These are phyloP conservation scores for Drosophila malerkotliana DNA, from an alignment of 1,140 invertebrate genomes.

Conservation along the genomic window DNA sequence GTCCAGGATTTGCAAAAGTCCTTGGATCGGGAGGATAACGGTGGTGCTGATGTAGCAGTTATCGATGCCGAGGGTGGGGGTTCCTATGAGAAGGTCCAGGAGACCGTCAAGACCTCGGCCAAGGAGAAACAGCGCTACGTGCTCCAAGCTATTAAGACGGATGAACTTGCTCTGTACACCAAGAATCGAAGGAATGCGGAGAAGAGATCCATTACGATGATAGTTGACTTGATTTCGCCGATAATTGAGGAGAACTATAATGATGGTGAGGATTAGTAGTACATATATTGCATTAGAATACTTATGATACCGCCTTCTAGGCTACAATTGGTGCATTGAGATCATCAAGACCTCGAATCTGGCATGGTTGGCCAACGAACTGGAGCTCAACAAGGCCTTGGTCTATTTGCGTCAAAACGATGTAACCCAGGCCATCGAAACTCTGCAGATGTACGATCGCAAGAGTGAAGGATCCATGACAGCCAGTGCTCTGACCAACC, in stretches of 20 bases:
- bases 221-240: slow-evolving; percentile 96
- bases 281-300: too few species aligned
- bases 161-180: slow-evolving; percentile 91
- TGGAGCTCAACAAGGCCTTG: slow-evolving; percentile 97
- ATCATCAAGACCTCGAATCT: slow-evolving; percentile 92
- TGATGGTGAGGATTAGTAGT: slow-evolving; percentile 85
- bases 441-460: slow-evolving; percentile 95
- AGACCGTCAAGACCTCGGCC: slow-evolving; percentile 29
- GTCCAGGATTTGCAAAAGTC: slow-evolving; percentile 35
- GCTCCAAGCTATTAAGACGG: slow-evolving; percentile 91
- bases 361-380: slow-evolving; percentile 91
- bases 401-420: slow-evolving; percentile 94
- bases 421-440: slow-evolving; percentile 92
- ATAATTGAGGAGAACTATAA: slow-evolving; percentile 92
- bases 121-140: slow-evolving; percentile 84
- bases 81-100: slow-evolving; percentile 37
- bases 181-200: slow-evolving; percentile 90
- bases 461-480: slow-evolving; percentile 94
- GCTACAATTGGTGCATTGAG: slow-evolving; percentile 90
- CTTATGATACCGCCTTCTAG: slow-evolving; percentile 67
- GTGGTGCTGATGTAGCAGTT: slow-evolving; percentile 52
- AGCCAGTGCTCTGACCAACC: slow-evolving; percentile 94
- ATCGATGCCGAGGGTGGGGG: slow-evolving; percentile 52
- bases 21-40: slow-evolving; percentile 7
- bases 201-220: slow-evolving; percentile 93